Conservation (phyloP, 2,113 vertebrate genomes). For the Emydura subglobosa region DNA sequence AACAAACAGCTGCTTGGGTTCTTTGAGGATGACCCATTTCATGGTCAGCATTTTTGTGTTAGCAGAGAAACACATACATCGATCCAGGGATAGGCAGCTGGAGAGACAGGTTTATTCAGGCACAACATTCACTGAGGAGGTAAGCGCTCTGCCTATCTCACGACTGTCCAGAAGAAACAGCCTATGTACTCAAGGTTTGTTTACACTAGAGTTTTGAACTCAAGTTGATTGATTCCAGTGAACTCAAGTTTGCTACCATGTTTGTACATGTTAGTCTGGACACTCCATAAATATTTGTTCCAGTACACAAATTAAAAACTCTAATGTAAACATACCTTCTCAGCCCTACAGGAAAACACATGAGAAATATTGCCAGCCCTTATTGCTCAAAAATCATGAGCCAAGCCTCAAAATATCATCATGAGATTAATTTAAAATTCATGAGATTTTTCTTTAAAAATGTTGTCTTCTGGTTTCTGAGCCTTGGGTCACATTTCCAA, state of each 20-base stretch:
- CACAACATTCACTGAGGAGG: slow-evolving; percentile 17
- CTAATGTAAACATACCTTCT: neutral
- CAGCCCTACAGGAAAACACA: neutral
- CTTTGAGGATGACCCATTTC: slow-evolving; percentile 1
- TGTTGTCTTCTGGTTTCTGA: neutral
- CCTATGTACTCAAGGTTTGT: neutral
- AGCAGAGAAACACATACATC: slow-evolving; percentile 43
- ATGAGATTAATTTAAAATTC: neutral
- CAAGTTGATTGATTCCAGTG: neutral
- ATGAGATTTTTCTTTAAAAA: neutral
- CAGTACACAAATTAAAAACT: neutral
- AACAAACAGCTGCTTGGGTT: neutral
- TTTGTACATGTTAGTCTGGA: neutral
- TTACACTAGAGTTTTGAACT: neutral
- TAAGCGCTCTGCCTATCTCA: neutral
- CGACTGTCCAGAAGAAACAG: slow-evolving; percentile 17
- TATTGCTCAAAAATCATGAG: neutral
- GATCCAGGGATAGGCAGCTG: slow-evolving; percentile 15
- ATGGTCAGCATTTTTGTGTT: slow-evolving; percentile 19
- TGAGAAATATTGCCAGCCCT: neutral
- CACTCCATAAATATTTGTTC: neutral
- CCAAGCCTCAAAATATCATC: neutral
- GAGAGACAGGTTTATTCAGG: slow-evolving; percentile 6
- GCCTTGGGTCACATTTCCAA: neutral
- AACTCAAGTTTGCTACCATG: neutral